Percentiles rank a stretch among this genome's conserved stretches.
phyloP scores from a whole-genome alignment of 2,797 vertebrate genomes.

The Antrozous pallidus region DNA sequence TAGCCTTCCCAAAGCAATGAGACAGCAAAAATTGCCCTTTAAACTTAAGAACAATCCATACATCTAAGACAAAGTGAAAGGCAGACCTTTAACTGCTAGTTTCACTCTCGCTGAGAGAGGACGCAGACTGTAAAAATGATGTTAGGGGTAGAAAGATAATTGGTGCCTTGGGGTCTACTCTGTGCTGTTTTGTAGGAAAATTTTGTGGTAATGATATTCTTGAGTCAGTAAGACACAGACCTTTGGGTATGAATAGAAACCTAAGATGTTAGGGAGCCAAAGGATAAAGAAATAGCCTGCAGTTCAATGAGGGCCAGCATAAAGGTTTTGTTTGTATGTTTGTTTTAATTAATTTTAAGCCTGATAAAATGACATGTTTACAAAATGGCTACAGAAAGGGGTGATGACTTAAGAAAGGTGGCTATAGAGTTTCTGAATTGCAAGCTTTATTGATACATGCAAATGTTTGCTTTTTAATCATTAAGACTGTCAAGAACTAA shows the following conservation, averaged over 20 bases:
- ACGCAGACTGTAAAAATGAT: background rate
- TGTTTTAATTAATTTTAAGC: background rate
- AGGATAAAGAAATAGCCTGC: background rate
- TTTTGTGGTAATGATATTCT: conserved; percentile 32
- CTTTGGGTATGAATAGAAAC: background rate
- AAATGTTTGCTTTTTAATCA: background rate
- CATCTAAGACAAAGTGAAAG: conserved; percentile 23
- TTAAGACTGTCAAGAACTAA: background rate
- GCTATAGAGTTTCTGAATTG: background rate
- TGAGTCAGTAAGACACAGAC: conserved; percentile 37
- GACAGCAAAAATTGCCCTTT: conserved; percentile 32
- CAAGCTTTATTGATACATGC: background rate
- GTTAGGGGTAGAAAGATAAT: conserved; percentile 15
- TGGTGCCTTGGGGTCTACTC: conserved; percentile 12
- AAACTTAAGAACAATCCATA: conserved; percentile 21
- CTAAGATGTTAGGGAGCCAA: background rate
- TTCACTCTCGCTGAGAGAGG: background rate
- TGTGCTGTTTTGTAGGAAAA: conserved; percentile 1
- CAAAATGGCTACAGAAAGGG: background rate
- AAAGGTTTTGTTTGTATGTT: background rate
- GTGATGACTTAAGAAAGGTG: background rate
- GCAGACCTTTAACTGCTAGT: background rate
- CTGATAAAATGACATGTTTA: background rate
- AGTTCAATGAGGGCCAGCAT: background rate
- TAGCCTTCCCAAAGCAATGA: background rate